phyloP scores from a whole-genome alignment of 1,140 invertebrate species.

The Dreissena rostriformis region DNA sequence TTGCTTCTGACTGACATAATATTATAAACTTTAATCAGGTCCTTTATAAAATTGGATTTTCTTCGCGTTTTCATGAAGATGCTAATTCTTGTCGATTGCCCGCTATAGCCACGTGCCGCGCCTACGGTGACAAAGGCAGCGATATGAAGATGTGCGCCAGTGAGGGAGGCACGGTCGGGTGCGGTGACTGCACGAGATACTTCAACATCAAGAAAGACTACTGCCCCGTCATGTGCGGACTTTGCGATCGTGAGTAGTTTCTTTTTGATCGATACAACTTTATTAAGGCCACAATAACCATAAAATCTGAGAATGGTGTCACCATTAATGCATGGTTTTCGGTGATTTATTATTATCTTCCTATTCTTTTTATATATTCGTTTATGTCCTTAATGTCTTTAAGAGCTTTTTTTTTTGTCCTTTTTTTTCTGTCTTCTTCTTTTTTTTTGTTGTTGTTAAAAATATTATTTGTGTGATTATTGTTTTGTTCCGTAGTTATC shows the following conservation, averaged over 20 bases:
- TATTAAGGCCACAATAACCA: neutral
- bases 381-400: neutral
- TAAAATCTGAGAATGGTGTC: neutral
- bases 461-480: too few species aligned
- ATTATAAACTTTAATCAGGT: too few species aligned
- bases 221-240: constrained; percentile 74
- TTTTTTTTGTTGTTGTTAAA: too few species aligned
- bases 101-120: constrained; percentile 59
- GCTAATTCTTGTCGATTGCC: neutral
- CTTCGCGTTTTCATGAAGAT: neutral
- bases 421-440: too few species aligned
- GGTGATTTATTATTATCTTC: neutral
- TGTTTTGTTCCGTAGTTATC: too few species aligned
- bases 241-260: constrained; percentile 67
- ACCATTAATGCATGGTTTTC: neutral
- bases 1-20: too few species aligned
- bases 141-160: constrained; percentile 64
- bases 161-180: constrained; percentile 63
- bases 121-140: constrained; percentile 61
- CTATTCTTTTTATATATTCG: neutral
- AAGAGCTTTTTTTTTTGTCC: too few species aligned
- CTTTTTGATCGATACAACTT: too few species aligned
- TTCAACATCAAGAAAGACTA: constrained; percentile 72
- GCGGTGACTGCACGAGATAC: constrained; percentile 64
- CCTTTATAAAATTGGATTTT: neutral